phyloP scores from a whole-genome alignment of 2,888 invertebrate genomes.

The Drosophila cognata region DNA sequence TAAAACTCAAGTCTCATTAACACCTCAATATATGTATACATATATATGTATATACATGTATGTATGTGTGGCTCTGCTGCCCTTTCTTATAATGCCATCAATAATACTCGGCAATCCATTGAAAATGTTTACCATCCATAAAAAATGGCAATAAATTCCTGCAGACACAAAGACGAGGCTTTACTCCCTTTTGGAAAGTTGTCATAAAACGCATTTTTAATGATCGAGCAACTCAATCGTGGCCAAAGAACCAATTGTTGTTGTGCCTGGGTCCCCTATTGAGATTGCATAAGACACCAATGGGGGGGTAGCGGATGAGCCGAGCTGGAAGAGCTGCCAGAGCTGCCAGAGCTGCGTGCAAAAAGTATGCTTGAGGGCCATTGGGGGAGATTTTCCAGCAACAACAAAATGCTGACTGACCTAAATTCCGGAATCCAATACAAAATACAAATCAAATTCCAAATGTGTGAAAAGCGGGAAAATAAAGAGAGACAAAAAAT shows the following conservation, averaged over 20 bases:
- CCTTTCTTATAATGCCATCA: slow-evolving; percentile 3
- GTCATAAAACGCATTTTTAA: slow-evolving; percentile 54
- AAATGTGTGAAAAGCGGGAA: slow-evolving; percentile 64
- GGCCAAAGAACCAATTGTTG: slow-evolving; percentile 1
- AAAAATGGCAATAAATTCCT: slow-evolving; percentile 67
- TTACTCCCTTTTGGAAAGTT: slow-evolving; percentile 44
- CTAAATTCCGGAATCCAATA: slow-evolving; percentile 58
- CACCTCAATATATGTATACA: slow-evolving; percentile 44
- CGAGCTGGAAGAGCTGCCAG: not conserved
- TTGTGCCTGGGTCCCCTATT: not conserved
- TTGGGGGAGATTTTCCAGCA: not conserved
- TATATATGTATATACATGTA: not conserved
- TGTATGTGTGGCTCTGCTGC: not conserved
- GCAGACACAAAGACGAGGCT: slow-evolving; percentile 26
- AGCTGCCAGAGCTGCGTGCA: slow-evolving; percentile 22
- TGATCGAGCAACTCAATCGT: slow-evolving; percentile 20
- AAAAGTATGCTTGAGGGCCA: slow-evolving; percentile 22
- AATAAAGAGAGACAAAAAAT: slow-evolving; percentile 22
- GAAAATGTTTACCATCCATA: slow-evolving; percentile 37
- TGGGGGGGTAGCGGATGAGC: not conserved
- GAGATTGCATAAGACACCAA: slow-evolving; percentile 23
- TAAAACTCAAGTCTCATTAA: slow-evolving; percentile 36
- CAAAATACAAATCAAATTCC: slow-evolving; percentile 49
- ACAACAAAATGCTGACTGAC: slow-evolving; percentile 48
- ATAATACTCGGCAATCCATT: slow-evolving; percentile 10